These are phyloP conservation scores for Onthophagus taurus DNA, from an alignment of 1,140 invertebrate genomes.

Conservation along the genomic window DNA sequence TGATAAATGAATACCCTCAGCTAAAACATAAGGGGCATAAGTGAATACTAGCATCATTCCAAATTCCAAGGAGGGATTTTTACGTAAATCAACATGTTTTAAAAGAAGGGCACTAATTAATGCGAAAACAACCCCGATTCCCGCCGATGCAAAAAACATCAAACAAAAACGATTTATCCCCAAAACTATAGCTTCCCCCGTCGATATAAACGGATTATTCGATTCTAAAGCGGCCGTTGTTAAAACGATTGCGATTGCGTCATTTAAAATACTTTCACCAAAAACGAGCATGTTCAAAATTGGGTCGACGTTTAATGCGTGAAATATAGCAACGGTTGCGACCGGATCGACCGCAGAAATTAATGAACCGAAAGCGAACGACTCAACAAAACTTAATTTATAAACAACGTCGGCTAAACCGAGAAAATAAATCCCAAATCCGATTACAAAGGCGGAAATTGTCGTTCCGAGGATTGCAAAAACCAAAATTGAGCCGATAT, in stretches of 20 bases:
- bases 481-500: constrained; percentile 87
- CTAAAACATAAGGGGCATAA: constrained; percentile 95
- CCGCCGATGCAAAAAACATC: constrained; percentile 98
- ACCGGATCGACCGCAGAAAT: constrained; percentile 99
- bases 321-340: constrained; percentile 96
- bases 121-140: constrained; percentile 92
- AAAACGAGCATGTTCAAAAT: constrained; percentile 98
- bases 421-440: constrained; percentile 88
- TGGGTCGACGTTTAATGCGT: constrained; percentile 90
- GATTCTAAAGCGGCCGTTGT: constrained; percentile 81
- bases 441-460: constrained; percentile 90
- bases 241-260: constrained; percentile 95
- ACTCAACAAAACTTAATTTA: constrained; percentile 86
- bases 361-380: constrained; percentile 95
- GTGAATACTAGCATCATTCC: constrained; percentile 97
- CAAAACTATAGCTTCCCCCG: constrained; percentile 77
- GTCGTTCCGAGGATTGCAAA: constrained; percentile 96
- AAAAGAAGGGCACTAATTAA: constrained; percentile 86
- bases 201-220: constrained; percentile 60
- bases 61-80: constrained; percentile 97
- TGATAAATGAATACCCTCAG: constrained; percentile 93
- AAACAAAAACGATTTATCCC: constrained; percentile 87
- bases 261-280: constrained; percentile 96
- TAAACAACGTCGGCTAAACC: constrained; percentile 86
- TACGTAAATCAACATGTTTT: constrained; percentile 93